Evolutionary conservation across 2,888 invertebrate genomes (phyloP), one percentile per base, ranked within the genome.

Genomic region (Nephrotoma appendiculata): DNA sequence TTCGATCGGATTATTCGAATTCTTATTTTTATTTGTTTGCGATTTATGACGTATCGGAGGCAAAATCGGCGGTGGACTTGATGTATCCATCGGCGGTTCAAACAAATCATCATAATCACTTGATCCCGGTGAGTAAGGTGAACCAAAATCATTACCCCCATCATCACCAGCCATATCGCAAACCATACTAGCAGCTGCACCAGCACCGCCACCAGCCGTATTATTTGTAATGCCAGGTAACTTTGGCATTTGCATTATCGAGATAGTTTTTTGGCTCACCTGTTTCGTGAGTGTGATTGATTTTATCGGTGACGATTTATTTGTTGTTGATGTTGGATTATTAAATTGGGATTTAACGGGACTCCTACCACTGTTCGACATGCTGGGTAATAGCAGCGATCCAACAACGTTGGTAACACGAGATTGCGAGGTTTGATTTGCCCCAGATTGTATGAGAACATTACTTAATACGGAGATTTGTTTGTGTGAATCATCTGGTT

Each of bases 61-160:
- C 31, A 43, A 42, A 9, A 44, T 5, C n/a, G 83, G 48, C 41
- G 86, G 86, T 44, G 84, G 85, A 87, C 87, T 86, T 86, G 87
- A 86, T 85, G 57, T 87, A 31, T 91, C 91, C 87, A 90, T 89
- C 11, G 96, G 96, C 86, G 97, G 97, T 91, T 96, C 95, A 92
- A 97, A 97, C 88, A 97, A 93, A 91, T 97, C 97, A 89, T 97
- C 96, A 90, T 96, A 96, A 91, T 97, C 96, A 89, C 95, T 96
- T n/a, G 96, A 96, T 85, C 96, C 97, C 0, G 97, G 97, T 86
- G 97, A 97, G 92, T 97, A 97, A 0, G 97, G 98, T 41, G 97
- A 97, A 88, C 95, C 95, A 90, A 95, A 94, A 89, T 96, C 96
- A 91, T 95, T 93, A 88, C 93, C 94, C 86, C 93, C 93, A 88